These are phyloP conservation scores for Haliclona indistincta DNA, from an alignment of 37 sponge, comb jelly and placozoan species.

Conservation along the genomic window DNA sequence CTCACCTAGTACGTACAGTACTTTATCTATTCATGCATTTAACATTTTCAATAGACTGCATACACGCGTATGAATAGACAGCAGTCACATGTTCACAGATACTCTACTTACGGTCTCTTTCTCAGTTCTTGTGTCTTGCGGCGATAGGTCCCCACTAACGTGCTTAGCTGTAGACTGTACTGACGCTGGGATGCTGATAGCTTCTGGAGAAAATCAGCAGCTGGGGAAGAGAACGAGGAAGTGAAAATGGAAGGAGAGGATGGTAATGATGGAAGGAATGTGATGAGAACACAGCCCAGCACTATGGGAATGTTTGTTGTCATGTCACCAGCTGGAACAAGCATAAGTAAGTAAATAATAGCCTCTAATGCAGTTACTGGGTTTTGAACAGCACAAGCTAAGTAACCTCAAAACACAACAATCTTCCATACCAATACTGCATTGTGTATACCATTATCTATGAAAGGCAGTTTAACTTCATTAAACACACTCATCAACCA, in stretches of 20 bases:
- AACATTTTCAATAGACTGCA: not conserved
- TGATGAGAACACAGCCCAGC: not conserved
- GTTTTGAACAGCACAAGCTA: not conserved
- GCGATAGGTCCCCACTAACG: slow-evolving; percentile 37
- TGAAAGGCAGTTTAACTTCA: no score
- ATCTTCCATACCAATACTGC: no score
- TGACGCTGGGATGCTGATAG: slow-evolving; percentile 50
- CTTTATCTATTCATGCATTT: no score
- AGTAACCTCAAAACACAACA: no score
- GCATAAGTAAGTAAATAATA: no score
- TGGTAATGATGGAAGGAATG: not conserved
- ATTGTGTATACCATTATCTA: no score
- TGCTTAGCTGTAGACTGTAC: slow-evolving; percentile 56
- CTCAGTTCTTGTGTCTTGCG: slow-evolving; percentile 58
- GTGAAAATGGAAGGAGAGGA: slow-evolving; percentile 6
- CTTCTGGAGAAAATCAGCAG: slow-evolving; percentile 59
- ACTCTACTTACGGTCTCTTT: slow-evolving; percentile 47
- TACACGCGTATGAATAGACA: not conserved
- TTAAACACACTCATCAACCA: no score
- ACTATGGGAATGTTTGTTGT: no score
- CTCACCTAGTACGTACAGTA: no score
- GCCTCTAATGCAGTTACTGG: not conserved
- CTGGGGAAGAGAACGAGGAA: not conserved
- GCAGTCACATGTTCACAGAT: no score
- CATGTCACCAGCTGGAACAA: no score